These are phyloP conservation scores for Microctonus brassicae DNA, from an alignment of 2,888 invertebrate genomes.

Conservation along the genomic window DNA sequence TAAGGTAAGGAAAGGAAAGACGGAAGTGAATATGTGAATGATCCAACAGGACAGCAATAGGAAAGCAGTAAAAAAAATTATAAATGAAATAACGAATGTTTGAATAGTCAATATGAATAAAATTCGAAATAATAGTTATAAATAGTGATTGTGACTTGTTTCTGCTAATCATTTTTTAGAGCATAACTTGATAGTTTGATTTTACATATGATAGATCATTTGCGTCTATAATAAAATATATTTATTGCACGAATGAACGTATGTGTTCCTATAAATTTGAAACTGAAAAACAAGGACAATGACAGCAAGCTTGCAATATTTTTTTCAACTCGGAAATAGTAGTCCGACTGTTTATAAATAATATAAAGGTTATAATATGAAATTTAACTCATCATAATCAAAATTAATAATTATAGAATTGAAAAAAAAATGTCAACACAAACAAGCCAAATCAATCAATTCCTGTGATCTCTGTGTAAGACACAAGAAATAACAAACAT, in stretches of 20 bases:
- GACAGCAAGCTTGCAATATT: too few species aligned
- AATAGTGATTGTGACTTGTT: neutral
- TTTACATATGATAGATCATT: conserved; percentile 45
- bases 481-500: conserved; percentile 47
- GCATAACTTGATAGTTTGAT: conserved; percentile 56
- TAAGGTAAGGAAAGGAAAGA: conserved; percentile 38
- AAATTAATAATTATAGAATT: too few species aligned
- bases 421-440: too few species aligned
- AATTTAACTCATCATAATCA: too few species aligned
- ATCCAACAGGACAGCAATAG: conserved; percentile 41
- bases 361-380: too few species aligned
- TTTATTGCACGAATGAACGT: too few species aligned
- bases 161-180: neutral
- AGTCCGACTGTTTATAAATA: too few species aligned
- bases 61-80: conserved; percentile 64
- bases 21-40: neutral
- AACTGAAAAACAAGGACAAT: too few species aligned
- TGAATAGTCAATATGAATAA: conserved; percentile 52
- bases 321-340: too few species aligned
- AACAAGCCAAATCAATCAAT: conserved; percentile 67
- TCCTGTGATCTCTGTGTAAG: conserved; percentile 49
- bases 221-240: too few species aligned
- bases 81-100: conserved; percentile 63
- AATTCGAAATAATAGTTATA: conserved; percentile 7
- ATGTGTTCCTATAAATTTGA: too few species aligned